Base-by-base conservation (phyloP, 1,140 invertebrate species). In the Bombus sylvicola region DNA sequence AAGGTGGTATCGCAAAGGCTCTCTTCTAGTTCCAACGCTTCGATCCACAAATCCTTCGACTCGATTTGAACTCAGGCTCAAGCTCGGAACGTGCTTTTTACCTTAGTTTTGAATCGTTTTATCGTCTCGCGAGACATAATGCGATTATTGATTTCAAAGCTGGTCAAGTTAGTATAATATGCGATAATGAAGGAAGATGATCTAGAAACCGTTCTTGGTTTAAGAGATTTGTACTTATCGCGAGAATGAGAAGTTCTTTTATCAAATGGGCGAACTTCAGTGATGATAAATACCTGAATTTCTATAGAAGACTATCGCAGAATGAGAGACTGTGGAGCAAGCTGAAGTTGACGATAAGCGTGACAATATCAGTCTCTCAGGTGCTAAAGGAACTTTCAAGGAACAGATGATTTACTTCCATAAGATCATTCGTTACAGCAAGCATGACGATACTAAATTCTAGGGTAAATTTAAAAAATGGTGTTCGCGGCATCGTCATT, bases 41-140 rank as follows among this genome's bases (percentile, higher is more conserved):
- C 88, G 91, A 88, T 88, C 78, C 89, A 92, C 92, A 93, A 74
- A 94, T 91, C 92, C 92, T 87, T 88, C 85, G 87, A 89, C 90
- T 89, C 89, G 92, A 93, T 94, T 94, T 89, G 89, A 92, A 93
- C 92, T 92, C 92, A 92, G 92, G 91, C 92, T 89, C 91, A 87
- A 89, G 90, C 85, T 88, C 91, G 87, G 91, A 28, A 28, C 34
- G 34, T 64, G 66, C 53, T 78, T 78, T 80, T 43, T 72, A 64
- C 62, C 62, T 47, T 76, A 87, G 31, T 81, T 43, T 72, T 5
- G 28, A 28, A 72, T 39, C 76, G 68, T 80, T 69, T 41, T 68
- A 77, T 78, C 71, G 66, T 79, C 47, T 57, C 28, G 87, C 53
- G 37, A 22, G 37, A 18, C 47, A 53, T 69, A 79, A 74, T 53